Percentiles rank a stretch among this genome's conserved stretches.
Evolutionary conservation across 2,113 vertebrate species (phyloP).

Genomic region (Lonchura striata): DNA sequence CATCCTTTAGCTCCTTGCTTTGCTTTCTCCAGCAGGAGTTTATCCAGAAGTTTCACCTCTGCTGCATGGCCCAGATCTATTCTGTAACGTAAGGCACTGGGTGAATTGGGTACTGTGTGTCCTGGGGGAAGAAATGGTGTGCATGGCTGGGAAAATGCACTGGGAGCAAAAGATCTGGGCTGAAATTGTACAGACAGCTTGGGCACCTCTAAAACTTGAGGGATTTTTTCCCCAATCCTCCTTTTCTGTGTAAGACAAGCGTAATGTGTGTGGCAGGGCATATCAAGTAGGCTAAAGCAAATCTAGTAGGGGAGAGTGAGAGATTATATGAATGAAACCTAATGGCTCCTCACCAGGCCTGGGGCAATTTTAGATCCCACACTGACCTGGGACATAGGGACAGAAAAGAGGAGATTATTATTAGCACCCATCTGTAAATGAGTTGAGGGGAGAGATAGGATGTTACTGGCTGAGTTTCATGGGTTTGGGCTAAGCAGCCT

Average conservation of each 20-base stretch:
- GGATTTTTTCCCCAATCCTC: neutral
- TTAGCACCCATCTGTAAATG: neutral
- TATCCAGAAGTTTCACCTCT: neutral
- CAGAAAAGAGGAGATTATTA: neutral
- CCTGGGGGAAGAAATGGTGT: neutral
- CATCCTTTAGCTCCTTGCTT: neutral
- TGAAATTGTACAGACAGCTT: neutral
- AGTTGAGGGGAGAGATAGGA: neutral
- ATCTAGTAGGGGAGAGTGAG: neutral
- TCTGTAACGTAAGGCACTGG: neutral
- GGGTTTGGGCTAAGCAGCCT: neutral
- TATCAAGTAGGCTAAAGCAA: neutral
- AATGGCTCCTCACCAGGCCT: neutral
- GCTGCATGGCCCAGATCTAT: neutral
- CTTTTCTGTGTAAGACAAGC: no score
- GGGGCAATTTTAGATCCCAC: neutral
- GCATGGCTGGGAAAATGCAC: neutral
- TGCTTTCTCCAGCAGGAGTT: neutral
- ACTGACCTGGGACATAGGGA: neutral
- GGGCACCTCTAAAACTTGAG: neutral
- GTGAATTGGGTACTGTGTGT: neutral
- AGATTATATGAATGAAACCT: neutral
- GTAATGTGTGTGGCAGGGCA: neutral
- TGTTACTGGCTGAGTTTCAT: neutral
- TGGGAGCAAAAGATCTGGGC: neutral